These are phyloP conservation scores for Oligia fasciuncula DNA, from an alignment of 2,888 invertebrate genomes.

Conservation along the genomic window DNA sequence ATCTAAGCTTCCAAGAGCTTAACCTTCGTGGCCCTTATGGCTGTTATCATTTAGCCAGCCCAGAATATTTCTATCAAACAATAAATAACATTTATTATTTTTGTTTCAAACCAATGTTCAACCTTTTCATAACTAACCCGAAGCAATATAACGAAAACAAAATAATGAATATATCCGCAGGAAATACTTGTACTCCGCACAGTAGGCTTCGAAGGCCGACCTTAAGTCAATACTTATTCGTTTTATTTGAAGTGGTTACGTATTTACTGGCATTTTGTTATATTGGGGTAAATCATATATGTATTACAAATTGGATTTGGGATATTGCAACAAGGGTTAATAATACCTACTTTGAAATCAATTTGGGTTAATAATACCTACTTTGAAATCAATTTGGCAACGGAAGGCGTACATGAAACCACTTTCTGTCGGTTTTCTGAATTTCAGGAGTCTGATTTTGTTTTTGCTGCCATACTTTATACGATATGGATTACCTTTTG, in stretches of 20 bases:
- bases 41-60: not conserved
- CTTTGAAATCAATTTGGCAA: constrained; percentile 32
- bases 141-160: not conserved
- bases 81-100: not conserved
- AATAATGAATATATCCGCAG: constrained; percentile 23
- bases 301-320: constrained; percentile 38
- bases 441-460: not conserved
- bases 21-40: not conserved
- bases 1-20: not conserved
- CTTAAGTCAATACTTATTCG: too few species aligned
- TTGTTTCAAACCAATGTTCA: not conserved
- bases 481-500: not conserved
- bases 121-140: not conserved
- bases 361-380: constrained; percentile 22
- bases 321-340: constrained; percentile 8
- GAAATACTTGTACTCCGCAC: not conserved
- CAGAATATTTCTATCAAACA: not conserved
- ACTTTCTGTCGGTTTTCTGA: not conserved
- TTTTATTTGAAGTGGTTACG: constrained; percentile 58
- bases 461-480: not conserved
- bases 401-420: not conserved
- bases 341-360: constrained; percentile 25
- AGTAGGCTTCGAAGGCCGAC: constrained; percentile 26
- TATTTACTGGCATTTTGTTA: constrained; percentile 62
- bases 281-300: constrained; percentile 51